Percentiles rank a stretch among this genome's conserved stretches.
phyloP scores from a whole-genome alignment of 2,113 vertebrate genomes.

The Rafetus swinhoei region DNA sequence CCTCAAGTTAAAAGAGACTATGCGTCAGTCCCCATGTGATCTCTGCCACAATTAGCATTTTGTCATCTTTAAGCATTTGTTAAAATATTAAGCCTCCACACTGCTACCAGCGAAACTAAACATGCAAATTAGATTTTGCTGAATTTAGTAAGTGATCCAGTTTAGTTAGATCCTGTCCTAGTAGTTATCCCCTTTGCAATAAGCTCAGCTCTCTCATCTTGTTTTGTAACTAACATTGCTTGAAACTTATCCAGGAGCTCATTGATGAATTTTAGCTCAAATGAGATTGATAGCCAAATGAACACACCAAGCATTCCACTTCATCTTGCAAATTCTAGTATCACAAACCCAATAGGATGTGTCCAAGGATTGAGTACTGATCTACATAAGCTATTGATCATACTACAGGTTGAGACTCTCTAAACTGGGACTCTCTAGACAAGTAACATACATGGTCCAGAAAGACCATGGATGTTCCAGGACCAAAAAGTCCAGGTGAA shows the following conservation, averaged over 20 bases:
- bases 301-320: background rate
- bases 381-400: background rate
- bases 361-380: background rate
- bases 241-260: background rate
- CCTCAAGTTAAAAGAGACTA: background rate
- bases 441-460: too few species aligned
- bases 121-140: background rate
- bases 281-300: background rate
- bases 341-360: too few species aligned
- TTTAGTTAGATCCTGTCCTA: background rate
- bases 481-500: too few species aligned
- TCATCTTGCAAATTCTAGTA: background rate
- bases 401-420: too few species aligned
- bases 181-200: background rate
- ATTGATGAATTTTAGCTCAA: background rate
- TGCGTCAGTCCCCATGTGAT: background rate
- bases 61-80: background rate
- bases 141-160: background rate
- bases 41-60: background rate
- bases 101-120: background rate
- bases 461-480: too few species aligned
- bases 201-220: background rate
- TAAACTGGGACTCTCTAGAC: too few species aligned
- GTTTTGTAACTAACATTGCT: background rate
- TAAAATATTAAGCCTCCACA: background rate